These are phyloP conservation scores for Coregonus suidteri DNA, from an alignment of 2,797 vertebrate genomes.

Conservation along the genomic window DNA sequence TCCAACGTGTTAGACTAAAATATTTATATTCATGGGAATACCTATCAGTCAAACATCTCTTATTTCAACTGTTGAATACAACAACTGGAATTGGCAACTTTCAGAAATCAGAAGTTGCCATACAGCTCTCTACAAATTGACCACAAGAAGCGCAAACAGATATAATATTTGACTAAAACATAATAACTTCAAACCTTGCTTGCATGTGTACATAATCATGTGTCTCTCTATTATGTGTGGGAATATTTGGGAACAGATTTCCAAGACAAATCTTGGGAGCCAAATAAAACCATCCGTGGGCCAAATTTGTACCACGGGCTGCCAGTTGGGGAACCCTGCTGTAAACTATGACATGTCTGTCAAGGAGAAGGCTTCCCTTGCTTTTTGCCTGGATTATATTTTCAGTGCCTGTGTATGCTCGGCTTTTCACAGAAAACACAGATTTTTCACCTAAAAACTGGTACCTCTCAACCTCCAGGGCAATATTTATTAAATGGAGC, in stretches of 20 bases:
- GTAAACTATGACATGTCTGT: conserved; percentile 64
- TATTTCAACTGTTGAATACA: neutral
- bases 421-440: conserved; percentile 71
- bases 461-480: conserved; percentile 47
- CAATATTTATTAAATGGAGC: conserved; percentile 70
- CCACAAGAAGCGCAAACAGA: too few relatives aligned
- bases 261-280: too few relatives aligned
- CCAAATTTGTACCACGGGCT: too few relatives aligned
- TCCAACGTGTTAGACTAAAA: neutral
- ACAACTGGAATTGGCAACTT: neutral
- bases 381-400: conserved; percentile 61
- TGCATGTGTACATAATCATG: too few relatives aligned
- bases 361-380: conserved; percentile 61
- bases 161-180: too few relatives aligned
- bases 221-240: too few relatives aligned
- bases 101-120: neutral
- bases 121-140: neutral
- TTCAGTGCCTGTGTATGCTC: conserved; percentile 51
- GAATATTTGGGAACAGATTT: too few relatives aligned
- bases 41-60: neutral
- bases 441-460: conserved; percentile 31
- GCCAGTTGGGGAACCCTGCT: too few relatives aligned
- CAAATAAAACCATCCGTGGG: too few relatives aligned
- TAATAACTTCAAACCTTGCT: too few relatives aligned
- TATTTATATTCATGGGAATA: too few relatives aligned